Evolutionary conservation across 2,888 invertebrate genomes (phyloP).

Genomic region (Caenorhabditis zanzibari): DNA sequence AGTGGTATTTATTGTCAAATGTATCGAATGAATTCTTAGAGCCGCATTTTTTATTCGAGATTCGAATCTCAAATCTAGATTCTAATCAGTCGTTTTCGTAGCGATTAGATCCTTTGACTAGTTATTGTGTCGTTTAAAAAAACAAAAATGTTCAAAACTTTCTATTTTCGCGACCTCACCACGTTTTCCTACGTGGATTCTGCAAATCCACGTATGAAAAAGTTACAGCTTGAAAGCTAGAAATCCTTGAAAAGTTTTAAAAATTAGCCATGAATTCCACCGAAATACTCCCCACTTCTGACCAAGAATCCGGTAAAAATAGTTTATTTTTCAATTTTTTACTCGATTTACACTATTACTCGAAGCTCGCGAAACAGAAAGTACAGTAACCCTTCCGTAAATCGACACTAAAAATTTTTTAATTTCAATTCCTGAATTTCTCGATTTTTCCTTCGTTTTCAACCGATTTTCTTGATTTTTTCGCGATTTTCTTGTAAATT

Average conservation of each 20-base stretch:
- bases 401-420: no score
- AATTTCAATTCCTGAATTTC: no score
- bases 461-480: no score
- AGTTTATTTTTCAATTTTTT: not conserved
- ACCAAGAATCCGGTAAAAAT: not conserved
- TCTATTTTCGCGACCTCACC: not conserved
- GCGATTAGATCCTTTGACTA: slow-evolving; percentile 36
- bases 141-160: not conserved
- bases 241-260: no score
- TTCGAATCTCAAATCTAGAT: not conserved
- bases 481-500: no score
- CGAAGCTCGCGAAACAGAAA: not conserved
- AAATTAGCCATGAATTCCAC: not conserved
- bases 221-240: no score
- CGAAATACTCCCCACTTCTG: not conserved
- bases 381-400: no score
- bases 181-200: not conserved
- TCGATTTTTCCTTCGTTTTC: no score
- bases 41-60: not conserved
- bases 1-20: slow-evolving; percentile 21
- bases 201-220: no score
- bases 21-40: not conserved
- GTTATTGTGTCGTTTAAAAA: not conserved
- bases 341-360: not conserved
- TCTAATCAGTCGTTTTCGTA: slow-evolving; percentile 23